A percentile compares a stretch with the other conserved stretches of the same genome.
phyloP scores from a whole-genome alignment of 2,797 vertebrate species.

The Salmo trutta region DNA sequence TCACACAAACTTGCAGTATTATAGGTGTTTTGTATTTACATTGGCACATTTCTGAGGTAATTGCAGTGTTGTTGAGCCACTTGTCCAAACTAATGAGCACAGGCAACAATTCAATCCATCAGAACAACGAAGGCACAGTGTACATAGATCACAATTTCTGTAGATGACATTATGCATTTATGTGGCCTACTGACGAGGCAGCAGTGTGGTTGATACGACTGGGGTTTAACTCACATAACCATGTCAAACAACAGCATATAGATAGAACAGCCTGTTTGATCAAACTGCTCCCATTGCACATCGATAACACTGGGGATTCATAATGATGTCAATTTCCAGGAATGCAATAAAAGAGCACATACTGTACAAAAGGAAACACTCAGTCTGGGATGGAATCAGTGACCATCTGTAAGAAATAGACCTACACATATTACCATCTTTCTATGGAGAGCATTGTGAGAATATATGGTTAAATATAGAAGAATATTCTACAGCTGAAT shows the following conservation, averaged over 20 bases:
- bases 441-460: not conserved
- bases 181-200: slow-evolving; percentile 35
- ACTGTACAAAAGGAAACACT: not conserved
- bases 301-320: slow-evolving; percentile 15
- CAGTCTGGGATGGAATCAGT: not conserved
- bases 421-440: not conserved
- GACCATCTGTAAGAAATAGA: not conserved
- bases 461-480: not conserved
- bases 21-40: not conserved
- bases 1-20: not conserved
- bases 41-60: not conserved
- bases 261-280: not conserved
- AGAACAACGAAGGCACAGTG: not conserved
- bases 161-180: slow-evolving; percentile 36
- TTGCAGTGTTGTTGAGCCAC: not conserved
- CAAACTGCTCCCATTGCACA: slow-evolving; percentile 36
- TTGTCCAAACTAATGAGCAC: slow-evolving; percentile 46
- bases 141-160: not conserved
- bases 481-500: not conserved
- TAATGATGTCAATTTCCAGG: slow-evolving; percentile 35
- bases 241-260: not conserved
- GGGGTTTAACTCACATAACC: slow-evolving; percentile 27
- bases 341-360: slow-evolving; percentile 36
- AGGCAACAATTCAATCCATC: slow-evolving; percentile 19
- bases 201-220: slow-evolving; percentile 24